Conservation (phyloP, 2,113 vertebrate species). For the Dunckerocampus dactyliophorus region DNA sequence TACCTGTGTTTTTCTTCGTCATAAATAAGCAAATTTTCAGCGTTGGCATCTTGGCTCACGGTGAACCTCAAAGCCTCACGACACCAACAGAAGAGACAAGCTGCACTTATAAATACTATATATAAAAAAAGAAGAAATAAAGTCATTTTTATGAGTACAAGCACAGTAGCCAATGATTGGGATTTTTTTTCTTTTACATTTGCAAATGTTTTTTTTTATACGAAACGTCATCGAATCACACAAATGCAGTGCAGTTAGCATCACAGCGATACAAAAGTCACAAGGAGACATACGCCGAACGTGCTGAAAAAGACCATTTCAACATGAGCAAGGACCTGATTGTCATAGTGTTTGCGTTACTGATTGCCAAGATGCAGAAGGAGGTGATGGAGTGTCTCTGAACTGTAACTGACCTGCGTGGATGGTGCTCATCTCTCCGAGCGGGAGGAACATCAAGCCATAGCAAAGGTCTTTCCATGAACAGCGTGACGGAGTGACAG, state of each 20-base stretch:
- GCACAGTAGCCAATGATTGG: conserved; percentile 23
- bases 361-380: conserved; percentile 31
- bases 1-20: conserved; percentile 1
- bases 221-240: conserved; percentile 23
- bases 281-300: conserved; percentile 31
- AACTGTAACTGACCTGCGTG: too few species aligned
- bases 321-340: neutral
- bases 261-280: conserved; percentile 41
- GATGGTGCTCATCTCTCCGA: neutral
- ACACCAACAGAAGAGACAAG: conserved; percentile 52
- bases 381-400: neutral
- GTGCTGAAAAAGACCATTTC: conserved; percentile 24
- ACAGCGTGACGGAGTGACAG: conserved; percentile 7
- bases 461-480: conserved; percentile 9
- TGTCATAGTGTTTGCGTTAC: conserved; percentile 2
- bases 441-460: conserved; percentile 7
- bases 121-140: conserved; percentile 29
- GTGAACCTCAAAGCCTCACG: conserved; percentile 48
- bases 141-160: conserved; percentile 23
- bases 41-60: conserved; percentile 47
- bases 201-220: conserved; percentile 19
- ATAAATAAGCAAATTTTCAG: conserved; percentile 10
- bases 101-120: conserved; percentile 28
- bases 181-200: conserved; percentile 35
- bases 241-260: conserved; percentile 24